These are phyloP conservation scores for Anadara kagoshimensis DNA, from an alignment of 1,140 invertebrate genomes.

Conservation along the genomic window DNA sequence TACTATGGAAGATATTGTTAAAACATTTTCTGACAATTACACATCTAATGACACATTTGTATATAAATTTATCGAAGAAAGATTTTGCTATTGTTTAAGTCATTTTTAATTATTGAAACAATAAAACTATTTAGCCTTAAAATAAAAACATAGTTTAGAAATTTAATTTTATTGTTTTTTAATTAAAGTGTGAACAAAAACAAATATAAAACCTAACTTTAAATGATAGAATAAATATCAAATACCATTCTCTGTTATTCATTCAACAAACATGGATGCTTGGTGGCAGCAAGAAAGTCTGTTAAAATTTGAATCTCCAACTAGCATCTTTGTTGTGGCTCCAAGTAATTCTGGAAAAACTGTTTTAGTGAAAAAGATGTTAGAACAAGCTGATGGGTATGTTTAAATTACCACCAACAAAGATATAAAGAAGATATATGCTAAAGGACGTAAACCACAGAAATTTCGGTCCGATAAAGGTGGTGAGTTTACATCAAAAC, in stretches of 20 bases:
- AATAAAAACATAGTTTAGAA: no score
- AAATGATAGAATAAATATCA: background rate
- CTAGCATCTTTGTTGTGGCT: slow-evolving; percentile 1
- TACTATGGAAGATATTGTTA: slow-evolving; percentile 7
- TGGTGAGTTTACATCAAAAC: no score
- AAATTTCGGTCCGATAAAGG: no score
- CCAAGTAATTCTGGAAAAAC: slow-evolving; percentile 16
- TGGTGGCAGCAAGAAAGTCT: slow-evolving; percentile 11
- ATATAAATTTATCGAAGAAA: no score
- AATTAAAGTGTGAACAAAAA: no score
- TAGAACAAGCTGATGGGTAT: slow-evolving; percentile 15
- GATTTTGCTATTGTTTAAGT: no score
- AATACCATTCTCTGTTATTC: background rate
- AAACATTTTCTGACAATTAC: slow-evolving; percentile 12
- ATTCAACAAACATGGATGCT: background rate
- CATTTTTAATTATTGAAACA: no score
- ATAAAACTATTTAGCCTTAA: no score
- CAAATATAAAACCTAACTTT: no score
- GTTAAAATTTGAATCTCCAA: slow-evolving; percentile 15
- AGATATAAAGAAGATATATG: no score
- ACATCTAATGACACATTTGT: slow-evolving; percentile 30
- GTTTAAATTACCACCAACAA: slow-evolving; percentile 14
- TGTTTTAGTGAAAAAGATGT: slow-evolving; percentile 14
- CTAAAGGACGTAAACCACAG: no score
- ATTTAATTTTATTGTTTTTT: no score